Conservation (phyloP, 92 coral and sea anemone species). For the Chrysogorgia sp. region DNA sequence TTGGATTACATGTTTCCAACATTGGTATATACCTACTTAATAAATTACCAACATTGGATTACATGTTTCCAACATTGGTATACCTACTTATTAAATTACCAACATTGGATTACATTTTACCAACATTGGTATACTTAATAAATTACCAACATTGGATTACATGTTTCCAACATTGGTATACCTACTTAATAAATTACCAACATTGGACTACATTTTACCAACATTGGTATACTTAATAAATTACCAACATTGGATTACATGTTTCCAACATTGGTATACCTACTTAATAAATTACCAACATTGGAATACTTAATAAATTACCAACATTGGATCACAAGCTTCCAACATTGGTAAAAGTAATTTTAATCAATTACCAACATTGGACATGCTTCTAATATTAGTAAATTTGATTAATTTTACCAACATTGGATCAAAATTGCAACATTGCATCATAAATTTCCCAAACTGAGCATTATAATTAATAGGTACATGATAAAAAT, state of each 20-base stretch:
- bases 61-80: slow-evolving; percentile 36
- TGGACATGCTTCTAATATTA: too few relatives aligned
- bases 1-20: slow-evolving; percentile 19
- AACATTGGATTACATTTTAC: slow-evolving; percentile 27
- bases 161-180: slow-evolving; percentile 33
- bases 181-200: slow-evolving; percentile 28
- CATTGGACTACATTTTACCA: slow-evolving; percentile 29
- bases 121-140: slow-evolving; percentile 10
- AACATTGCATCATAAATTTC: neutral
- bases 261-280: slow-evolving; percentile 22
- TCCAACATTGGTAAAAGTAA: slow-evolving; percentile 49
- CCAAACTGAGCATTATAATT: neutral
- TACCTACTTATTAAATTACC: slow-evolving; percentile 11
- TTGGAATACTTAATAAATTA: slow-evolving; percentile 11
- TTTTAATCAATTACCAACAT: slow-evolving; percentile 1
- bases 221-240: slow-evolving; percentile 23
- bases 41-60: slow-evolving; percentile 32
- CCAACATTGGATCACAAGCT: slow-evolving; percentile 31
- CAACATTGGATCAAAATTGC: neutral
- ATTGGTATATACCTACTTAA: slow-evolving; percentile 11
- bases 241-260: too few relatives aligned
- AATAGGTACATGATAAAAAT: too few relatives aligned
- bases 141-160: slow-evolving; percentile 31
- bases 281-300: slow-evolving; percentile 33
- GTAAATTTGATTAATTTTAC: neutral